phyloP scores from a whole-genome alignment of 2,113 vertebrate genomes.

The Oreotrochilus melanogaster region DNA sequence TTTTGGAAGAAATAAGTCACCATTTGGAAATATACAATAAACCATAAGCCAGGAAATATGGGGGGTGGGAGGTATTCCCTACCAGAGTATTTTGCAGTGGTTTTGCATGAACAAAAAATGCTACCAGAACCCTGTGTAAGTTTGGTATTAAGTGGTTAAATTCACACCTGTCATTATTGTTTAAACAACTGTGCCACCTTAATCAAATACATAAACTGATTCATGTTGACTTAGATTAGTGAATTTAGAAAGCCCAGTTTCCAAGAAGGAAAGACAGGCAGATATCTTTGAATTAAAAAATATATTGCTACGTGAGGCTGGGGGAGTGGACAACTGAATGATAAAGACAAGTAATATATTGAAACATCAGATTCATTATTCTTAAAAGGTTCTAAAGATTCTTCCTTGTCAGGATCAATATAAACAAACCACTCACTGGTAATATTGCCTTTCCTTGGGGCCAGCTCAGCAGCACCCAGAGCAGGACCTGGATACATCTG shows the following conservation, averaged over 20 bases:
- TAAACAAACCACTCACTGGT: neutral
- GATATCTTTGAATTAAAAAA: neutral
- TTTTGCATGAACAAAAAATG: neutral
- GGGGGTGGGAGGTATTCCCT: rapidly evolving
- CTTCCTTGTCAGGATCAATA: neutral
- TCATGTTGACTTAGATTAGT: neutral
- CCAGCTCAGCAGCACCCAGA: neutral
- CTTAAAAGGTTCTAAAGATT: neutral
- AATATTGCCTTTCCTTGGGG: neutral
- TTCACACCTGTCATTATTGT: neutral
- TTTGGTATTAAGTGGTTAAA: neutral
- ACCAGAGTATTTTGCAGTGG: neutral
- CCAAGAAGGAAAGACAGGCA: neutral
- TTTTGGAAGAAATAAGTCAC: neutral
- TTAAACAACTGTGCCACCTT: neutral
- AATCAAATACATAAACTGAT: neutral
- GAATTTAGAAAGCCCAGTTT: neutral
- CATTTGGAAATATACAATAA: neutral
- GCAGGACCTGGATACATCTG: neutral
- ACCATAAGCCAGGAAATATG: neutral
- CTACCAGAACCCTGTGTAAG: neutral
- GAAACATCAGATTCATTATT: neutral
- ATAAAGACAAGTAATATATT: neutral
- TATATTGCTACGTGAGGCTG: neutral
- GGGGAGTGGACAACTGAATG: neutral